phyloP scores from a whole-genome alignment of 2,888 invertebrate genomes.

The Neoascia interrupta region DNA sequence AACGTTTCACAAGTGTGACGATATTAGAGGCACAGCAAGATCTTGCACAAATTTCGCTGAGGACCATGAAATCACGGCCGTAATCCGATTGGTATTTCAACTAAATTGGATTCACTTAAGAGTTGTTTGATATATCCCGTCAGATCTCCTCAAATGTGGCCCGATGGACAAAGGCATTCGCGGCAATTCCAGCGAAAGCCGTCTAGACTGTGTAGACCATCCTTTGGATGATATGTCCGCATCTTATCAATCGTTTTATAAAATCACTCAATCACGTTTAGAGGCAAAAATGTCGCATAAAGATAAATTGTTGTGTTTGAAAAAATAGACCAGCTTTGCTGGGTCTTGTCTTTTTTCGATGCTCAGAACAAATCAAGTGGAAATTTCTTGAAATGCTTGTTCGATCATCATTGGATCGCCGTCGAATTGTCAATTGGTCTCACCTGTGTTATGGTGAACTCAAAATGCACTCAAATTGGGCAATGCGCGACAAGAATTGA shows the following conservation, averaged over 20 bases:
- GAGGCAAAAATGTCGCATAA: constrained; percentile 4
- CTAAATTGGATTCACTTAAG: constrained; percentile 65
- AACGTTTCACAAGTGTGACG: constrained; percentile 57
- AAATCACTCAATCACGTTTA: constrained; percentile 40
- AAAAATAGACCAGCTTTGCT: too few species aligned
- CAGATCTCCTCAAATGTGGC: background rate
- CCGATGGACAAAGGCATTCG: constrained; percentile 10
- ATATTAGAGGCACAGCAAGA: constrained; percentile 40
- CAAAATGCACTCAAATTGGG: too few species aligned
- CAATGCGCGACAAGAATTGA: too few species aligned
- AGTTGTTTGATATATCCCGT: constrained; percentile 40
- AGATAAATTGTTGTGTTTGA: too few species aligned
- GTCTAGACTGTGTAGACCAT: constrained; percentile 32
- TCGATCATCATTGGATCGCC: background rate
- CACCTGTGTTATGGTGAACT: too few species aligned
- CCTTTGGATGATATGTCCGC: background rate
- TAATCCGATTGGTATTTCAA: constrained; percentile 64
- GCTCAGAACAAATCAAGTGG: too few species aligned
- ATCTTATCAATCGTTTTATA: constrained; percentile 25
- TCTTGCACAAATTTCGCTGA: constrained; percentile 43
- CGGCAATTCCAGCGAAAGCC: constrained; percentile 23
- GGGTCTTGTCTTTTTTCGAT: too few species aligned
- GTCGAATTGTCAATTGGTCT: too few species aligned
- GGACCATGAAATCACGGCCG: constrained; percentile 49
- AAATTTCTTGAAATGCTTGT: background rate